Evolutionary conservation across 2,797 vertebrate species (phyloP), one percentile per base, ranked within the genome.

Genomic region (Telmatherina bonti): DNA sequence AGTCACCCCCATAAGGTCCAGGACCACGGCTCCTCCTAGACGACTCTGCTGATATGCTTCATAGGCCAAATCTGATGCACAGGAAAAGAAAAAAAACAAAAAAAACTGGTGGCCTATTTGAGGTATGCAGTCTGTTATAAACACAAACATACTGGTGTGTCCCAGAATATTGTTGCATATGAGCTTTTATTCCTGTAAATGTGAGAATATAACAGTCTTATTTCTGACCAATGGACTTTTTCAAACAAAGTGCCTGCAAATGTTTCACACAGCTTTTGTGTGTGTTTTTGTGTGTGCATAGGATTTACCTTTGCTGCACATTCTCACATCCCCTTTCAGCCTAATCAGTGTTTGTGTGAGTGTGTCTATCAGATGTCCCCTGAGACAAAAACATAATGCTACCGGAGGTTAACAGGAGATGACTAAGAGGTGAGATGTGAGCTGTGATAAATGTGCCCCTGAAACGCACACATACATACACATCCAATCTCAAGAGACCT

Each of bases 341-440:
- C 64, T 86, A 80, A 88, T 90, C 76, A 78, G 65, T 85, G 78
- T 83, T 84, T 86, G 76, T 16, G 31, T 9, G 62, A 77, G 60
- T 58, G 68, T 81, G 74, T 81, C 74, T 79, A 72, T 89, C 85
- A 79, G 74, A 80, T 83, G 65, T 90, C 90, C 84, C 89, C 58
- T 16, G 83, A 78, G 90, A 90, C 68, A 7, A 54, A 45, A 63
- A 64, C 65, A 55, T 83, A 85, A 87, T 60, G 89, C 91, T 89
- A 89, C 89, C 83, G 89, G 89, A 90, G 87, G 76, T 77, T 64
- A 87, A 88, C 88, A 87, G 88, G 89, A 90, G 90, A 89, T 79
- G 79, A 89, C 78, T 62, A 82, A 81, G 72, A 79, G 87, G 88
- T 80, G 85, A 91, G 89, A 91, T 91, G 84, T 68, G 76, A 90